These are phyloP conservation scores for Enteromius viviparus DNA, from an alignment of 2,797 vertebrate genomes.

Conservation along the genomic window DNA sequence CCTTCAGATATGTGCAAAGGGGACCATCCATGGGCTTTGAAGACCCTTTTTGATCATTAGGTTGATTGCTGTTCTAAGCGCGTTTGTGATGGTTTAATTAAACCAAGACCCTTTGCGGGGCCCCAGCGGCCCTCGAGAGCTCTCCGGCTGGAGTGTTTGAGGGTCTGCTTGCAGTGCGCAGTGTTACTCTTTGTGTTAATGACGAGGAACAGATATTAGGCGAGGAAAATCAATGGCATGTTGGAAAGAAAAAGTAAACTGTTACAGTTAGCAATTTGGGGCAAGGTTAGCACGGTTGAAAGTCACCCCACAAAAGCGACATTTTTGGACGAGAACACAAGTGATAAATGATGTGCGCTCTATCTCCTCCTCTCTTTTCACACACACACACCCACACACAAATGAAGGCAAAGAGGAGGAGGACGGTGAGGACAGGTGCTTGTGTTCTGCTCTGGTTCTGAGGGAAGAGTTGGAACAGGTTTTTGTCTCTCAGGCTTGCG, in stretches of 20 bases:
- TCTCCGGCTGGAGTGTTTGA: constrained; percentile 53
- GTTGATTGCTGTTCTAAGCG: constrained; percentile 65
- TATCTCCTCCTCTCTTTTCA: constrained; percentile 39
- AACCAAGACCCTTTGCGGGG: constrained; percentile 56
- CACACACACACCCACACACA: neutral
- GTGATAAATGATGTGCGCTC: constrained; percentile 62
- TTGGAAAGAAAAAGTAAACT: constrained; percentile 54
- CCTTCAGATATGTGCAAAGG: constrained; percentile 56
- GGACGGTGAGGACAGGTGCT: constrained; percentile 57
- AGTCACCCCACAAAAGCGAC: constrained; percentile 59
- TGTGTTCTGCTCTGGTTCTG: constrained; percentile 61
- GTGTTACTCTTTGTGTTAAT: constrained; percentile 37
- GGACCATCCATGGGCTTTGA: constrained; percentile 61
- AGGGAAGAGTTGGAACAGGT: constrained; percentile 44
- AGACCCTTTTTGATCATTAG: constrained; percentile 65
- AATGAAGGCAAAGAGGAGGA: constrained; percentile 22
- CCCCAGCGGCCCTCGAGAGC: constrained; percentile 45
- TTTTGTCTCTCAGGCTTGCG: constrained; percentile 50
- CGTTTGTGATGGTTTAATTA: constrained; percentile 67
- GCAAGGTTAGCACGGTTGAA: constrained; percentile 65
- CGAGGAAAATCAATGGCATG: constrained; percentile 41
- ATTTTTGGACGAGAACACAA: constrained; percentile 58
- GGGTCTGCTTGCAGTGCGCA: constrained; percentile 28
- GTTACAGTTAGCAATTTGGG: constrained; percentile 63
- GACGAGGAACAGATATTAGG: constrained; percentile 40